A percentile compares a stretch with the other conserved stretches of the same genome.
phyloP scores from a whole-genome alignment of 1,140 invertebrate genomes.

The Tetramorium simillimum region DNA sequence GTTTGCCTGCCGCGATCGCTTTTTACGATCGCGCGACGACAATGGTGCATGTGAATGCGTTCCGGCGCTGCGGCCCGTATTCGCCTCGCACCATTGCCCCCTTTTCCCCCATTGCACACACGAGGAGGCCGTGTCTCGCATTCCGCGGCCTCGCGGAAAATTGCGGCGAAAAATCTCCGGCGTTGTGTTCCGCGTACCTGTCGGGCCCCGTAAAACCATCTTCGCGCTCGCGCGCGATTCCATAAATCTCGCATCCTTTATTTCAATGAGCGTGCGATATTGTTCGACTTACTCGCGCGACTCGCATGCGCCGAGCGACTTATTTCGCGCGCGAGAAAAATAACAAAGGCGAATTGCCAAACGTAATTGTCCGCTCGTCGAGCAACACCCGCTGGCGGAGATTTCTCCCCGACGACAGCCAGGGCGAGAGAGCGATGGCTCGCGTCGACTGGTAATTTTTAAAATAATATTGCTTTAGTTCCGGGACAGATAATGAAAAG shows the following conservation, averaged over 20 bases:
- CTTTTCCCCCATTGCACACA: neutral
- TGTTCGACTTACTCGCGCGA: neutral
- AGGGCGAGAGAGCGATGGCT: no score
- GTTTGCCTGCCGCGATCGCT: constrained; percentile 22
- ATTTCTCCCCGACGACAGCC: neutral
- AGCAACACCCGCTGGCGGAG: neutral
- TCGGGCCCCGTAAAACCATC: constrained; percentile 8
- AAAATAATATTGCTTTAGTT: constrained; percentile 19
- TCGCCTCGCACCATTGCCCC: neutral
- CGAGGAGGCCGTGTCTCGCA: constrained; percentile 10
- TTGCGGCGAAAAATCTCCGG: constrained; percentile 21
- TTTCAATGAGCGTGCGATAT: constrained; percentile 47
- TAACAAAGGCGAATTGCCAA: neutral
- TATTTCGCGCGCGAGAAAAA: neutral
- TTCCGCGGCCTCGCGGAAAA: constrained; percentile 43
- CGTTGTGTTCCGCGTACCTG: constrained; percentile 21
- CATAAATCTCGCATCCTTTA: constrained; percentile 46
- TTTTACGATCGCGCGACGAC: constrained; percentile 25
- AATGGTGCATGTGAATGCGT: neutral
- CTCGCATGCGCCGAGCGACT: neutral
- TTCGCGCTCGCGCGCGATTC: constrained; percentile 21
- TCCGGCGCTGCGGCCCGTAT: neutral
- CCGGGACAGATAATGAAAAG: neutral
- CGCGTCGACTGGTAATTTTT: neutral
- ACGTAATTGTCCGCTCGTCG: constrained; percentile 12